Percentiles rank a stretch among this genome's conserved stretches.
phyloP scores from a whole-genome alignment of 92 coral and sea anemone species.

The Pocillopora meandrina region DNA sequence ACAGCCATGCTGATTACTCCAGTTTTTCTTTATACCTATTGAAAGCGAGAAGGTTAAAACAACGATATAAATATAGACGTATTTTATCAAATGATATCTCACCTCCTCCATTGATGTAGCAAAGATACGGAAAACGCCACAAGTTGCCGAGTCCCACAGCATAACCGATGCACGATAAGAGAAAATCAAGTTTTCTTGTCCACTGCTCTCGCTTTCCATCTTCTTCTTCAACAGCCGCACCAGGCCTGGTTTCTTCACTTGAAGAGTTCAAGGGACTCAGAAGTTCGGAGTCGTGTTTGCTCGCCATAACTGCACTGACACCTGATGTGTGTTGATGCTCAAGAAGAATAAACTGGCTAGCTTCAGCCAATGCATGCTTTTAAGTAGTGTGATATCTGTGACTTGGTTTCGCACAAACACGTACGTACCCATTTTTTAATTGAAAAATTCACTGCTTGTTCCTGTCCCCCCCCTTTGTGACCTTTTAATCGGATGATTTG shows the following conservation, averaged over 20 bases:
- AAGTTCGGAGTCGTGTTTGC: conserved; percentile 8
- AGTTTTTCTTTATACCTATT: too few relatives aligned
- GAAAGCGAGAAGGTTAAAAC: background rate
- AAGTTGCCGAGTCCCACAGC: conserved; percentile 30
- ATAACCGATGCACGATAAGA: conserved; percentile 28
- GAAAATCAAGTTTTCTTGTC: conserved; percentile 28
- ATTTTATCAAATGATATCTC: background rate
- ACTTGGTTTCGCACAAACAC: background rate
- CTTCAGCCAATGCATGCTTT: background rate
- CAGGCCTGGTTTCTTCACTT: background rate
- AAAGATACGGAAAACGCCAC: conserved; percentile 31
- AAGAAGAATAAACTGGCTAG: background rate
- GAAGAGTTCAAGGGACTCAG: background rate
- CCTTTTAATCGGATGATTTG: too few relatives aligned
- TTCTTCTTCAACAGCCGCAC: background rate
- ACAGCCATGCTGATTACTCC: too few relatives aligned
- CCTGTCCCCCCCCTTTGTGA: background rate
- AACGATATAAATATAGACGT: background rate
- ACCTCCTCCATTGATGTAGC: conserved; percentile 40
- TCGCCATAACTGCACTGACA: background rate
- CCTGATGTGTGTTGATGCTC: background rate
- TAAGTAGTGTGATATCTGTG: background rate
- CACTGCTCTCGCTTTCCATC: conserved; percentile 41
- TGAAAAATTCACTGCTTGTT: background rate
- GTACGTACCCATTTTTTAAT: background rate